phyloP scores from a whole-genome alignment of 2,888 invertebrate genomes.

The Polymixis flavicincta region DNA sequence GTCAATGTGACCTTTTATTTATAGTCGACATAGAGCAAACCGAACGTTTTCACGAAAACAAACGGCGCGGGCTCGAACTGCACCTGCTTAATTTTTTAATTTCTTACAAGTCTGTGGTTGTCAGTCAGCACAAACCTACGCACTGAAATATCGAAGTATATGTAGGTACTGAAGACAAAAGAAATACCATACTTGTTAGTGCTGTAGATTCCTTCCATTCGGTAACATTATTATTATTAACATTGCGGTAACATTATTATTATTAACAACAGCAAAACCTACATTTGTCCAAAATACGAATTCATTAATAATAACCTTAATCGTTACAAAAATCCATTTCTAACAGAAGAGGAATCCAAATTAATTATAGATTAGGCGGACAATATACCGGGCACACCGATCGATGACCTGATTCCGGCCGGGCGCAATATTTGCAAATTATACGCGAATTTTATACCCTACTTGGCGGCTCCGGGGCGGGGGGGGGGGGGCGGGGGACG shows the following conservation, averaged over 20 bases:
- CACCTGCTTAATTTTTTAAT: no score
- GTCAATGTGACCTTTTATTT: no score
- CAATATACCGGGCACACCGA: conserved; percentile 31
- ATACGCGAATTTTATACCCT: conserved; percentile 34
- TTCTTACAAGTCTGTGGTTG: background rate
- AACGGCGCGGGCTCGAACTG: no score
- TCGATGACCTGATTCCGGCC: conserved; percentile 53
- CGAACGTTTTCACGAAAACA: no score
- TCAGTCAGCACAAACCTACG: background rate
- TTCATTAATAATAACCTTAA: background rate
- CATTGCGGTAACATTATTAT: background rate
- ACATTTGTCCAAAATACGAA: background rate
- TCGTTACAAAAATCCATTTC: background rate
- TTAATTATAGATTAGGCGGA: conserved; percentile 16
- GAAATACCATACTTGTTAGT: background rate
- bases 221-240: background rate
- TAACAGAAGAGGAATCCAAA: background rate
- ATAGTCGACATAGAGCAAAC: no score
- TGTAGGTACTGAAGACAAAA: background rate
- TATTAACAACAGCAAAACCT: background rate
- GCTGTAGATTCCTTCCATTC: background rate
- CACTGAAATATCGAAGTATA: background rate
- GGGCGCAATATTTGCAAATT: conserved; percentile 48
- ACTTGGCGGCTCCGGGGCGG: conserved; percentile 28
- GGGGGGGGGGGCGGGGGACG: background rate